phyloP scores from a whole-genome alignment of 2,888 invertebrate species.

The Clusia tigrina region DNA sequence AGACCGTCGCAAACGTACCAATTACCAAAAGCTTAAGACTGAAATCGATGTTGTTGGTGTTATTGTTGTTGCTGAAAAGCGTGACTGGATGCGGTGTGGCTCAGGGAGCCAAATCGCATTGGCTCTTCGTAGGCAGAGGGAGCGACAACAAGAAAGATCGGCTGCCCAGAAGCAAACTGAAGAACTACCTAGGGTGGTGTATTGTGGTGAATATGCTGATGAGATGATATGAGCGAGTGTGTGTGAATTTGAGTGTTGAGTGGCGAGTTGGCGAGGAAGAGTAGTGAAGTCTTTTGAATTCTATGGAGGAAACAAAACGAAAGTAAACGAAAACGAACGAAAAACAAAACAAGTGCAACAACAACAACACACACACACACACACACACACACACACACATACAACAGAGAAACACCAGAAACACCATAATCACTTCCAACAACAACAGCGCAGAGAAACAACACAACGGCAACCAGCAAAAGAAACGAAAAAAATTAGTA shows the following conservation, averaged over 20 bases:
- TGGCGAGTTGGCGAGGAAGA: background rate
- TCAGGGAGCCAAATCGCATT: no score
- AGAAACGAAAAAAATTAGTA: slow-evolving; percentile 51
- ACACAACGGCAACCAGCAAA: background rate
- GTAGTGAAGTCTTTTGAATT: background rate
- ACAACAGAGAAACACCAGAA: slow-evolving; percentile 11
- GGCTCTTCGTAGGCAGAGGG: no score
- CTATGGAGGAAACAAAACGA: background rate
- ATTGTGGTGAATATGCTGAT: background rate
- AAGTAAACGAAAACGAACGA: background rate
- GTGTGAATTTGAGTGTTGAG: background rate
- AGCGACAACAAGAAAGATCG: no score
- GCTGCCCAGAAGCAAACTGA: slow-evolving; percentile 9
- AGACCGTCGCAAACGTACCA: slow-evolving; percentile 36
- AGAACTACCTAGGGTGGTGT: background rate
- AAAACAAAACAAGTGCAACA: slow-evolving; percentile 6
- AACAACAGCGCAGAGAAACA: background rate
- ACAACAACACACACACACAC: background rate
- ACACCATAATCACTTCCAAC: background rate
- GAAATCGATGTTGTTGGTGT: background rate
- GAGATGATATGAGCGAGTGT: background rate
- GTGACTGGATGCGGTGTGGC: background rate
- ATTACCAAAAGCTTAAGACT: slow-evolving; percentile 49
- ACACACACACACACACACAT: slow-evolving; percentile 10
- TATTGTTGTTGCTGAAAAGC: background rate